Evolutionary conservation across 1,140 invertebrate species (phyloP), one percentile per base, ranked within the genome.

Genomic region (Pararge aegeria): DNA sequence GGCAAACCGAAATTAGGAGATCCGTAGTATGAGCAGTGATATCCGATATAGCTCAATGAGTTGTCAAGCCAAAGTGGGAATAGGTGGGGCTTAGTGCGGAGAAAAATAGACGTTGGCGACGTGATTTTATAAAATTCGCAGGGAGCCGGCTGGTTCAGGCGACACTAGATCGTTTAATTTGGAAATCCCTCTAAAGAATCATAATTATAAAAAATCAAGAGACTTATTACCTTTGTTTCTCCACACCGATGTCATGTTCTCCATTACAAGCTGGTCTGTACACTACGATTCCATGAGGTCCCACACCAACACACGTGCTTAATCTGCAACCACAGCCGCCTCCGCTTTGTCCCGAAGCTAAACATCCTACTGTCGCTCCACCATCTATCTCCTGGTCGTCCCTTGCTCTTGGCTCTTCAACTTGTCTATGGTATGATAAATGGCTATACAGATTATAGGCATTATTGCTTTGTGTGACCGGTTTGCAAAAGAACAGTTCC

Each of bases 281-380:
- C 12, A 97, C 92, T 46, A 93, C 94, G 55, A 97, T 93, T 55
- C 96, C 96, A 72, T 95, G 94, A 0, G 96, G 95, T 1, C 96
- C 95, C 10, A 97, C 95, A 3, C 95, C 95, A 37, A 96, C 86
- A 48, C 87, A 83, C 3, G 88, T 90, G 27, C 89, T 90, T 1
- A 91, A 72, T 56, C 82, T 78, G 65, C 90, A 91, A 0, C 90
- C 90, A 55, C 90, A 90, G 0, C 90, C 89, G 0, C 75, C 80
- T 0, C 73, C 82, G 34, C 68, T 85, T 42, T 87, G 83, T 7
- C 82, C 83, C 0, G 78, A 80, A 1, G 89, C 80, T 21, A 91
- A 56, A 24, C 90, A 91, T 0, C 90, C 90, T 0, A 90, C 90
- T 1, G 90, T 90, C 5, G 86, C 88, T 0, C 90, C 84, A 0